A percentile compares a stretch with the other conserved stretches of the same genome.
Conservation (phyloP, 2,113 vertebrate species). For the Petromus typicus region DNA sequence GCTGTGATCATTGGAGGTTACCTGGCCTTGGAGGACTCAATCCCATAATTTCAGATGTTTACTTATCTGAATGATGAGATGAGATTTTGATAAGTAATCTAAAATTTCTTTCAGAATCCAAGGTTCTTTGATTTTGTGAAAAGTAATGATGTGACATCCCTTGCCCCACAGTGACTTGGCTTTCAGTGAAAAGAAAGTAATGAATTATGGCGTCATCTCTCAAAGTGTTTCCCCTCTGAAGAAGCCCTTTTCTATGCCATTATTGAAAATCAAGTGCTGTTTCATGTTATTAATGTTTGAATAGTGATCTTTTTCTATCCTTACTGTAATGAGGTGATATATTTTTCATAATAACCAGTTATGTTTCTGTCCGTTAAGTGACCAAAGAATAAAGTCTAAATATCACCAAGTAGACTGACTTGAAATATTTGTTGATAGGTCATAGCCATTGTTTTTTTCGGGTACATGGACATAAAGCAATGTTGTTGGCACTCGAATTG, state of each 20-base stretch:
- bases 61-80: background rate
- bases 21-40: background rate
- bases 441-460: slow-evolving; percentile 75
- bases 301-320: slow-evolving; percentile 64
- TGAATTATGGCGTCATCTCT: slow-evolving; percentile 33
- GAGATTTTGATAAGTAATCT: slow-evolving; percentile 7
- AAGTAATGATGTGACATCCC: background rate
- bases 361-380: slow-evolving; percentile 79
- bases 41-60: background rate
- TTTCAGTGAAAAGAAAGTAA: slow-evolving; percentile 52
- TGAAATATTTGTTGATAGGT: slow-evolving; percentile 78
- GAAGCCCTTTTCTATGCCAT: background rate
- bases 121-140: background rate
- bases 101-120: slow-evolving; percentile 27
- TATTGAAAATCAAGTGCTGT: slow-evolving; percentile 60
- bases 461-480: slow-evolving; percentile 71
- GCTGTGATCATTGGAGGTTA: background rate
- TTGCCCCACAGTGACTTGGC: background rate
- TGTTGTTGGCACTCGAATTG: slow-evolving; percentile 64
- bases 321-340: slow-evolving; percentile 76
- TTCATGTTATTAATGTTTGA: background rate
- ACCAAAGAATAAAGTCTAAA: slow-evolving; percentile 83
- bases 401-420: slow-evolving; percentile 71
- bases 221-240: background rate
- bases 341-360: slow-evolving; percentile 74